Evolutionary conservation across 2,888 invertebrate species (phyloP), one percentile per base, ranked within the genome.

Genomic region (Chymomyza amoena): DNA sequence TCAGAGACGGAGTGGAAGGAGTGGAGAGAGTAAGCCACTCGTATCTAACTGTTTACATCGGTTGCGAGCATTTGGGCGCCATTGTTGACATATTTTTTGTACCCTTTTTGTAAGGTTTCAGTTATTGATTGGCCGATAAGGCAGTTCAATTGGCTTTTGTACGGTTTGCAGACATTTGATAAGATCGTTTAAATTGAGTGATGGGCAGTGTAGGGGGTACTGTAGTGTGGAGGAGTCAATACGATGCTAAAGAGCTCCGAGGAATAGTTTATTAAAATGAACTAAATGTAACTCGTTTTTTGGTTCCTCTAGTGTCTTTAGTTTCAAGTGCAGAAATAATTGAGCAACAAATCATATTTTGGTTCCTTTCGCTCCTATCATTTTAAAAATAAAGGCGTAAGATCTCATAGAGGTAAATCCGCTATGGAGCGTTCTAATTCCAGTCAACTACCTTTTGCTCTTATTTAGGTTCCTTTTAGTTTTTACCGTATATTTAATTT

Each of bases 1-100:
- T n/a, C 5, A 18, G 20, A 13, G 56, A 56, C 25, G 51, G 0
- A 54, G n/a, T n/a, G n/a, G 54, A 16, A 25, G 4, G 54, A 54
- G 54, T 54, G 54, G 18, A 20, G 54, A 20, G 18, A 16, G 54
- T 13, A n/a, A 20, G 54, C 54, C 13, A 60, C 61, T 64, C 69
- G 65, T 65, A 68, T 62, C 68, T 77, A 81, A 84, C 76, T 68
- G 84, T 79, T 78, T 68, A 64, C 50, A 63, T 36, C 56, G 72
- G 65, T 73, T 70, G 72, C 70, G 73, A 67, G 70, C 69, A 67
- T 75, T 71, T 73, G 81, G 79, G 76, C 78, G 84, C 81, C 81
- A 78, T 75, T 75, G 73, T 77, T 79, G 73, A 74, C 73, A 78
- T 81, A 72, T 79, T 69, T 73, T 62, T 20, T 64, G 56, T 68